Evolutionary conservation across 1,140 invertebrate species (phyloP).

Genomic region (Lethrus apterus): DNA sequence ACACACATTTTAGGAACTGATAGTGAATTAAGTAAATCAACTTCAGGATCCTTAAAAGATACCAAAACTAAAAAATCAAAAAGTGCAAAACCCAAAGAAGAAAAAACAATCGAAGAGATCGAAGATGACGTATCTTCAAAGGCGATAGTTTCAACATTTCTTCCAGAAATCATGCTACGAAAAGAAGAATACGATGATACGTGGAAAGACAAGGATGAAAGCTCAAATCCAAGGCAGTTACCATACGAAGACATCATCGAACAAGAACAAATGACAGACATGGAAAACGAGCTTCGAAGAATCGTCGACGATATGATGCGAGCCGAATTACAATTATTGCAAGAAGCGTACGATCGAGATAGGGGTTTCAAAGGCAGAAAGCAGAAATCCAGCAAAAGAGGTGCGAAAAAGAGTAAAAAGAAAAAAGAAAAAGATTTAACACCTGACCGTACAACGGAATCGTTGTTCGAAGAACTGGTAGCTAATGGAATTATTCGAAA

Average conservation of each 20-base stretch:
- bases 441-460: constrained; percentile 82
- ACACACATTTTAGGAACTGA: constrained; percentile 52
- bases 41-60: constrained; percentile 66
- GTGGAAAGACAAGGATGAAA: constrained; percentile 77
- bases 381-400: constrained; percentile 65
- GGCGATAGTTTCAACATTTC: constrained; percentile 49
- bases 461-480: constrained; percentile 85
- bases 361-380: constrained; percentile 68
- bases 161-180: constrained; percentile 49
- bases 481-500: constrained; percentile 82
- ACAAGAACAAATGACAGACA: constrained; percentile 70
- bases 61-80: constrained; percentile 65
- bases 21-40: constrained; percentile 69
- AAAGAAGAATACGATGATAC: constrained; percentile 65
- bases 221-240: constrained; percentile 50
- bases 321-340: constrained; percentile 71
- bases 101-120: constrained; percentile 49
- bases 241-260: constrained; percentile 78
- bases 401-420: constrained; percentile 81
- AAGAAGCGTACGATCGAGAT: constrained; percentile 71
- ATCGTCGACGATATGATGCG: constrained; percentile 82
- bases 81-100: constrained; percentile 49
- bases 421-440: constrained; percentile 95
- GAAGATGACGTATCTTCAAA: constrained; percentile 49
- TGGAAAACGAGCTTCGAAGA: constrained; percentile 76